Evolutionary conservation across 2,888 invertebrate genomes (phyloP), one percentile per base, ranked within the genome.

Genomic region (Heliothis peltigera): DNA sequence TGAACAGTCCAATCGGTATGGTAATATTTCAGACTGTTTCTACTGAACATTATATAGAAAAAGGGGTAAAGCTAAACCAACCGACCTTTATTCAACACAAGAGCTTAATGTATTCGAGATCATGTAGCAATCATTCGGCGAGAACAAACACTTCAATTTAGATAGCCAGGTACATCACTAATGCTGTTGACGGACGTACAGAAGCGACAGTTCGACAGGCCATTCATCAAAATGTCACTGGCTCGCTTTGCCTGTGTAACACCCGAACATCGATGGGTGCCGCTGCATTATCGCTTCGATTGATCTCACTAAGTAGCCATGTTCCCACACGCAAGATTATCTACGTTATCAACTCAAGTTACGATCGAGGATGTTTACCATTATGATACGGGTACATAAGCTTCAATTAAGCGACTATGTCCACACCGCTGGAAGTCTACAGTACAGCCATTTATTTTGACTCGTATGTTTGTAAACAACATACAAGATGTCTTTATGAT

Each of bases 221-320:
- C 79, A 92, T 93, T 86, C 84, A 91, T 93, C 92, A 93, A 90
- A 83, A 85, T 76, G 87, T 89, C 89, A 81, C 74, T 74, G 39
- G 58, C 25, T 49, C 77, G 80, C 67, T 77, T 81, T 74, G 74
- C 77, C 72, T 80, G 78, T 79, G 47, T 81, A 77, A 79, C 74
- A 75, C 75, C 81, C 75, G 70, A 83, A 78, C 81, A 84, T 88
- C 48, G 52, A 67, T 61, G 60, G 67, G 68, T 57, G 82, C 80
- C 81, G 70, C 69, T 59, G 69, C 69, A 61, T 83, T 90, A 89
- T 90, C 89, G 75, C 71, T 59, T 58, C 80, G 76, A 89, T 87
- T 85, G 86, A 91, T 92, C 89, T 79, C 59, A 75, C 75, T 79
- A 82, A 81, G 79, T 76, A 79, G 67, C 75, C 70, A 73, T 78